These are phyloP conservation scores for Noctuana brunneofusca DNA, from an alignment of 2,888 invertebrate genomes.

Conservation along the genomic window DNA sequence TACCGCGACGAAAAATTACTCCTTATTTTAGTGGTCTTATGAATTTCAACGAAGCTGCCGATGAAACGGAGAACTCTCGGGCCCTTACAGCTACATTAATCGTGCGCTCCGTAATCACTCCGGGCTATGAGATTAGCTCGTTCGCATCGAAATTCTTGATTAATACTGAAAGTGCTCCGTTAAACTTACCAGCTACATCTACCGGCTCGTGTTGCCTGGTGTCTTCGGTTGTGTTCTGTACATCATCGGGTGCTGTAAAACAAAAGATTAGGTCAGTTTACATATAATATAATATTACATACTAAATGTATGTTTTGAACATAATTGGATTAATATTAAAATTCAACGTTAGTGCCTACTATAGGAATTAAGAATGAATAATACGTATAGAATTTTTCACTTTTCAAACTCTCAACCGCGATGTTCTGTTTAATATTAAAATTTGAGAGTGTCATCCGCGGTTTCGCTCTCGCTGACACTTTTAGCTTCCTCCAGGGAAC, in stretches of 20 bases:
- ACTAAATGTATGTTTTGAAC: not conserved
- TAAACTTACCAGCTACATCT: constrained; percentile 52
- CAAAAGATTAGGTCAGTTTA: not conserved
- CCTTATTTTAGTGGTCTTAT: constrained; percentile 77
- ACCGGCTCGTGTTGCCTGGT: constrained; percentile 38
- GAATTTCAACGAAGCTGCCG: constrained; percentile 79
- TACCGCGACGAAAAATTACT: constrained; percentile 54
- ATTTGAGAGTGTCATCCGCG: constrained; percentile 33
- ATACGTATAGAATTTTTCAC: constrained; percentile 44
- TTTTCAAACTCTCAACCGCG: constrained; percentile 34
- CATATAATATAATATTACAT: not conserved
- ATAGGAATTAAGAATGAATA: constrained; percentile 18
- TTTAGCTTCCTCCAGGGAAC: constrained; percentile 29
- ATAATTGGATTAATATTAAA: not conserved
- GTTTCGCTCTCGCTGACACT: constrained; percentile 32
- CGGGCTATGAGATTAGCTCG: constrained; percentile 32
- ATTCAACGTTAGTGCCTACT: not conserved
- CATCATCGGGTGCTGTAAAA: not conserved
- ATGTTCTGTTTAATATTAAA: constrained; percentile 30
- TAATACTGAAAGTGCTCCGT: constrained; percentile 17
- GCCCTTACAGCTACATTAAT: constrained; percentile 53
- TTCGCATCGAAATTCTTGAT: constrained; percentile 27
- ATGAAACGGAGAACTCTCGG: constrained; percentile 58
- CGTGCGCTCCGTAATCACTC: constrained; percentile 35
- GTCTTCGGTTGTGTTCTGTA: not conserved